A percentile compares a stretch with the other conserved stretches of the same genome.
These are phyloP conservation scores for Paramormyrops kingsleyae DNA, from an alignment of 2,113 vertebrate genomes.

Conservation along the genomic window DNA sequence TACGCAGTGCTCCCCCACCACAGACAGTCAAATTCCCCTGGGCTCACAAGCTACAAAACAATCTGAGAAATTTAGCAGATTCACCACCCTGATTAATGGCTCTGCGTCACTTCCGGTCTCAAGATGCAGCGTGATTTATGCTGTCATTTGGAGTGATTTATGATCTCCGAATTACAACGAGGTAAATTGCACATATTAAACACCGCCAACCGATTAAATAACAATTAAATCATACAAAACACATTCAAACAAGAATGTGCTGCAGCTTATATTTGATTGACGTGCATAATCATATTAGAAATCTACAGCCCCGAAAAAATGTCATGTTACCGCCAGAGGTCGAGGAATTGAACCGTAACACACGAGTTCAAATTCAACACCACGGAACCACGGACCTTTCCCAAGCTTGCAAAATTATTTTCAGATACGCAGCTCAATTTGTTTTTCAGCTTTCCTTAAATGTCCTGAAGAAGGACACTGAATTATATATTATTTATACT, in stretches of 20 bases:
- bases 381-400: not conserved
- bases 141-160: not conserved
- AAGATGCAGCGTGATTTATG: constrained; percentile 6
- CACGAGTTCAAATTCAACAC: not conserved
- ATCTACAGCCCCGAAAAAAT: not conserved
- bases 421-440: not conserved
- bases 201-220: not conserved
- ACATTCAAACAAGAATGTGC: not conserved
- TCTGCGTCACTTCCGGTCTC: not conserved
- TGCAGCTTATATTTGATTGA: not conserved
- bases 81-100: not conserved
- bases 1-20: not conserved
- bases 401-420: not conserved
- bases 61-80: not conserved
- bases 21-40: not conserved
- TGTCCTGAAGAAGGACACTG: not conserved
- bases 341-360: not conserved
- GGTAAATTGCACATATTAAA: not conserved
- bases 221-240: not conserved
- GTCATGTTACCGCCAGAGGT: not conserved
- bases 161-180: not conserved
- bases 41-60: not conserved
- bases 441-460: not conserved
- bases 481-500: not conserved
- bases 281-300: not conserved